Evolutionary conservation across 30 jellyfish, hydroid and myxozoan genomes (phyloP).

Genomic region (Mastigias papua): DNA sequence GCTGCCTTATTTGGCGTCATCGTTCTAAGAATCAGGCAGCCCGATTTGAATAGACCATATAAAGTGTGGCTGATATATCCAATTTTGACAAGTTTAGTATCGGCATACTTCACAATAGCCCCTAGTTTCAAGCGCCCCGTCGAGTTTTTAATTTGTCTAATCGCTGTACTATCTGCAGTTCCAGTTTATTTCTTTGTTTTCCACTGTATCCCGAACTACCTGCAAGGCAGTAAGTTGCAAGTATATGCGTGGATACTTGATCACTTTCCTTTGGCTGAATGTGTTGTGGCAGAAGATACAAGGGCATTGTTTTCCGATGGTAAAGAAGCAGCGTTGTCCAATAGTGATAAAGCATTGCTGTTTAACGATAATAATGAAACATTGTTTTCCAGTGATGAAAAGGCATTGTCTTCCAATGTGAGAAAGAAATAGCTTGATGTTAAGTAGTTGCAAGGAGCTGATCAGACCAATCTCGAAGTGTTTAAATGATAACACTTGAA

Average conservation of each 20-base stretch:
- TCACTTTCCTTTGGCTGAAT: neutral
- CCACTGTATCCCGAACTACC: neutral
- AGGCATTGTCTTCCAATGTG: too few species aligned
- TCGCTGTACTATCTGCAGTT: neutral
- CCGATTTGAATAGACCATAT: constrained; percentile 20
- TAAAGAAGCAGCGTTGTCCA: too few species aligned
- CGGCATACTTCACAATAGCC: neutral
- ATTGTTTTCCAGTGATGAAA: too few species aligned
- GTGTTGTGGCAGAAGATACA: too few species aligned
- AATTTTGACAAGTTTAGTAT: neutral
- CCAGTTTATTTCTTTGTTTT: neutral
- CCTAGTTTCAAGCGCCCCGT: neutral
- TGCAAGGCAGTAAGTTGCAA: neutral
- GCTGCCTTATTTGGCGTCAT: neutral
- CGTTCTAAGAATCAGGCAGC: neutral
- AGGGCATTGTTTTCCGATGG: too few species aligned
- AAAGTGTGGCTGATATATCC: neutral
- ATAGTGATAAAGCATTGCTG: too few species aligned
- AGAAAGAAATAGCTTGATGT: too few species aligned
- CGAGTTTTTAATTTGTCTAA: neutral
- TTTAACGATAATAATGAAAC: too few species aligned
- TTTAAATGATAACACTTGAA: too few species aligned
- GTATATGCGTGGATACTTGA: neutral
- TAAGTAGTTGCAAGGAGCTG: too few species aligned
- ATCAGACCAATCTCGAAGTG: too few species aligned